phyloP scores from a whole-genome alignment of 2,113 vertebrate species.

The Monarcha castaneiventris region DNA sequence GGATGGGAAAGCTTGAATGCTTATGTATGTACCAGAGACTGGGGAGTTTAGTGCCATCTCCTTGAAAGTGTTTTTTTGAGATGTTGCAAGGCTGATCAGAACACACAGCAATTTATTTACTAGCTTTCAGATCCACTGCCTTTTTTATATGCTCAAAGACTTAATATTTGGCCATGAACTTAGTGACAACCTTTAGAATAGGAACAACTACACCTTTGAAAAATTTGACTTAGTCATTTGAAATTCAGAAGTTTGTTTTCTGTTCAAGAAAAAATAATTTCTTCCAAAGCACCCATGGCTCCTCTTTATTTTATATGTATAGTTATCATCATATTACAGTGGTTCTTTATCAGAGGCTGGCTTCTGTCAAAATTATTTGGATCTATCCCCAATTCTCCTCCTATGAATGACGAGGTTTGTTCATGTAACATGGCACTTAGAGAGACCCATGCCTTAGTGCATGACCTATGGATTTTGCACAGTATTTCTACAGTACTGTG shows the following conservation, averaged over 20 bases:
- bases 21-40: background rate
- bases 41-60: background rate
- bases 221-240: background rate
- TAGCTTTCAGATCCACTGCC: background rate
- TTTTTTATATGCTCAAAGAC: background rate
- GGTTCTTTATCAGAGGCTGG: background rate
- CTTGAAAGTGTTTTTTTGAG: background rate
- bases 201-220: background rate
- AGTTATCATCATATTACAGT: background rate
- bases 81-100: background rate
- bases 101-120: background rate
- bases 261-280: background rate
- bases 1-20: background rate
- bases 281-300: background rate
- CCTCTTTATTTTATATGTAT: background rate
- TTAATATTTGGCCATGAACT: background rate
- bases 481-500: fast-evolving
- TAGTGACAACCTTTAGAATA: background rate
- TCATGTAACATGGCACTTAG: fast-evolving
- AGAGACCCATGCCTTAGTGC: background rate
- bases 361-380: background rate
- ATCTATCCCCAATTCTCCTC: fast-evolving
- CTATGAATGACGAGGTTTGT: background rate
- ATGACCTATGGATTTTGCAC: background rate
- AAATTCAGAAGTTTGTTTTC: background rate